A percentile compares a stretch with the other conserved stretches of the same genome.
Conservation (phyloP, 92 coral and sea anemone species). For the Umimayanthus chanpuru region DNA sequence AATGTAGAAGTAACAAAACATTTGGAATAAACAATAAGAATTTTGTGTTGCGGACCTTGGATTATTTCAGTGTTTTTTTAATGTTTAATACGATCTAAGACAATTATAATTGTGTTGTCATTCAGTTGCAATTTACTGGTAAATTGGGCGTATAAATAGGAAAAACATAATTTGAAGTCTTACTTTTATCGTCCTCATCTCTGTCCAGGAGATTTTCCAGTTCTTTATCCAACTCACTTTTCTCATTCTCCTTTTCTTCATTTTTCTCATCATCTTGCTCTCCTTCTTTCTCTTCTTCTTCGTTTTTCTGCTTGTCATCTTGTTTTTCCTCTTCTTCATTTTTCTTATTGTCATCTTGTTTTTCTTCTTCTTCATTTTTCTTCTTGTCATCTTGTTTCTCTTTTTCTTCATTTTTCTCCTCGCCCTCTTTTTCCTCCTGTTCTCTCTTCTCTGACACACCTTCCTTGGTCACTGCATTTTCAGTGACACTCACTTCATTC, state of each 20-base stretch:
- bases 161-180: not conserved
- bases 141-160: not conserved
- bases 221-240: slow-evolving; percentile 35
- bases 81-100: no score
- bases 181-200: slow-evolving; percentile 19
- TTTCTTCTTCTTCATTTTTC: slow-evolving; percentile 24
- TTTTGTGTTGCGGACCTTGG: no score
- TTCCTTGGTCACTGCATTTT: slow-evolving; percentile 12
- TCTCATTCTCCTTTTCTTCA: slow-evolving; percentile 8
- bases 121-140: not conserved
- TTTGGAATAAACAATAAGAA: no score
- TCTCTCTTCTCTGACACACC: slow-evolving; percentile 19
- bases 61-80: no score
- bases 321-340: slow-evolving; percentile 12
- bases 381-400: slow-evolving; percentile 18
- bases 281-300: not conserved
- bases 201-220: slow-evolving; percentile 22
- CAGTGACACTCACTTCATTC: not conserved
- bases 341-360: not conserved
- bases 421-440: slow-evolving; percentile 47
- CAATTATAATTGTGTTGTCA: no score
- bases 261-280: not conserved
- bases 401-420: slow-evolving; percentile 54
- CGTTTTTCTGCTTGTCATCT: not conserved
- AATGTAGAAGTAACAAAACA: no score